Conservation (phyloP, 35 echinoderm and acorn worm species). For the Amphiura filiformis region DNA sequence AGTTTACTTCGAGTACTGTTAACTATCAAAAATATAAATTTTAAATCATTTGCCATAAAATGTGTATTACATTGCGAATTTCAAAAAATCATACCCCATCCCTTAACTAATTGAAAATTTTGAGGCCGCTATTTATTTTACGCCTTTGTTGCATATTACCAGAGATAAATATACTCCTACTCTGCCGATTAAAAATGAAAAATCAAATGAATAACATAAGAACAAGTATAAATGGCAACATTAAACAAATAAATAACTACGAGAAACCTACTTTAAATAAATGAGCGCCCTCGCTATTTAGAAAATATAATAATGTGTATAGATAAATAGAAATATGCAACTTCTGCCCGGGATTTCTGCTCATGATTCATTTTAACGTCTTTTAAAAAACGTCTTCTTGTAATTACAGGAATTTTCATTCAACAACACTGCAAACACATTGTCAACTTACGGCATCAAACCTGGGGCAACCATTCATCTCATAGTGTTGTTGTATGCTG, state of each 20-base stretch:
- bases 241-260: not conserved
- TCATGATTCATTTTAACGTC: not conserved
- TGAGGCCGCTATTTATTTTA: not conserved
- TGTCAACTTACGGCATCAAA: not conserved
- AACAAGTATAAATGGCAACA: no score
- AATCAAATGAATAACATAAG: no score
- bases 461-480: conserved; percentile 20
- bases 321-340: not conserved
- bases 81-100: not conserved
- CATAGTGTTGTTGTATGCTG: conserved; percentile 1
- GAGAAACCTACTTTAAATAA: no score
- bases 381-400: not conserved
- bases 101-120: not conserved
- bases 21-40: no score
- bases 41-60: no score
- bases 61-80: not conserved
- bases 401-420: not conserved
- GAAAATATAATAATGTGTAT: not conserved
- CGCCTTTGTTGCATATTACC: not conserved
- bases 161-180: not conserved
- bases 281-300: no score
- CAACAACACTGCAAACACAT: not conserved
- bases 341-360: not conserved
- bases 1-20: no score
- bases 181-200: no score